These are phyloP conservation scores for Brienomyrus brachyistius DNA, from an alignment of 2,113 vertebrate genomes.

Conservation along the genomic window DNA sequence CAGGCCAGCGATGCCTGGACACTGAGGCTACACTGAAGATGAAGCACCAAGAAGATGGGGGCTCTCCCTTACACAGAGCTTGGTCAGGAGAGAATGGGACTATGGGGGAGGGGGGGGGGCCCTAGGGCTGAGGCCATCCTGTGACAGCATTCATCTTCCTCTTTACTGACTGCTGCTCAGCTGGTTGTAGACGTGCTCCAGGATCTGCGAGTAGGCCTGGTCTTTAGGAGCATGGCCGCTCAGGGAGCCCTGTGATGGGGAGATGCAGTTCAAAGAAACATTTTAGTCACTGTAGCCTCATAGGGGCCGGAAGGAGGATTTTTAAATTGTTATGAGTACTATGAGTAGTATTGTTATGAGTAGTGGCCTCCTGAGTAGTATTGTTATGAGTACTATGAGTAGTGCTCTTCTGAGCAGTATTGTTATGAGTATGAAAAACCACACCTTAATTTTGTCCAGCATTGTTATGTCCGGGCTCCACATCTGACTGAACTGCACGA, in stretches of 20 bases:
- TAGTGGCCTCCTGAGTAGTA: too few relatives aligned
- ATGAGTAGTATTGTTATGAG: neutral
- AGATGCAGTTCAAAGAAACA: neutral
- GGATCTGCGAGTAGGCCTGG: slow-evolving; percentile 74
- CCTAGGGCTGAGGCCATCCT: neutral
- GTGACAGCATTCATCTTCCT: neutral
- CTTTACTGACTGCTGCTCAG: slow-evolving; percentile 61
- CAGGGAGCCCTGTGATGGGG: slow-evolving; percentile 70
- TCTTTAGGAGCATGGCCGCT: slow-evolving; percentile 87
- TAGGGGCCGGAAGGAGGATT: neutral
- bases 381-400: too few relatives aligned
- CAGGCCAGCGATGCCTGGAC: neutral
- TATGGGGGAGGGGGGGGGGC: neutral
- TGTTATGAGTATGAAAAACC: neutral
- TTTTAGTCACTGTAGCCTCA: neutral
- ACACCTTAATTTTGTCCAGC: slow-evolving; percentile 90
- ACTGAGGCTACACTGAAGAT: neutral
- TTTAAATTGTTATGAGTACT: neutral
- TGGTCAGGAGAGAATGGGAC: neutral
- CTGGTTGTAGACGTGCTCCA: slow-evolving; percentile 83
- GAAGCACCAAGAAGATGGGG: neutral
- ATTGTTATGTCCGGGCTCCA: slow-evolving; percentile 86
- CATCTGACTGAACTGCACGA: slow-evolving; percentile 79
- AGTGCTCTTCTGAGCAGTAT: neutral
- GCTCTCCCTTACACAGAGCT: neutral